A percentile compares a stretch with the other conserved stretches of the same genome.
Evolutionary conservation across 2,888 invertebrate genomes (phyloP).

Genomic region (Iphiclides podalirius): DNA sequence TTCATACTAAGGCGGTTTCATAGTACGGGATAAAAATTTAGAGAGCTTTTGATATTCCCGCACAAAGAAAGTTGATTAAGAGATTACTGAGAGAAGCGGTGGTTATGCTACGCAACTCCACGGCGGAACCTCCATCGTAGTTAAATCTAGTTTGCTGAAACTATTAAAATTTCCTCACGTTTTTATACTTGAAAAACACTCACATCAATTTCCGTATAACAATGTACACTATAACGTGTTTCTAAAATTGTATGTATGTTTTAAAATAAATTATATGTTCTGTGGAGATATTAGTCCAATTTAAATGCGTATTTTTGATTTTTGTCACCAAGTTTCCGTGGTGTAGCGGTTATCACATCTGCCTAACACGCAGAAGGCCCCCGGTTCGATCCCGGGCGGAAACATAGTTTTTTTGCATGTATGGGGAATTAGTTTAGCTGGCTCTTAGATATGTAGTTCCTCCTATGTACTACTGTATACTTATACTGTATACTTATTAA

Average conservation of each 20-base stretch:
- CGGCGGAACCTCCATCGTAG: conserved; percentile 11
- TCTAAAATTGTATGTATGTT: no score
- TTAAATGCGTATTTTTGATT: no score
- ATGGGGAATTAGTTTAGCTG: no score
- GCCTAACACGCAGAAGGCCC: conserved; percentile 95
- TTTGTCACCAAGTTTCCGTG: conserved; percentile 76
- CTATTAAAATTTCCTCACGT: conserved; percentile 12
- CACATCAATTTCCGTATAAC: no score
- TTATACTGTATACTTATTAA: no score
- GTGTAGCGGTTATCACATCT: conserved; percentile 96
- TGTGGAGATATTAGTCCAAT: no score
- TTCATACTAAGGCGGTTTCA: conserved; percentile 43
- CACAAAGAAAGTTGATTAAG: conserved; percentile 20
- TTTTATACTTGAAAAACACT: no score
- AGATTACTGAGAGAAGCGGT: conserved; percentile 52
- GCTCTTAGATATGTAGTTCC: no score
- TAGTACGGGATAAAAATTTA: conserved; percentile 69
- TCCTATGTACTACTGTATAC: no score
- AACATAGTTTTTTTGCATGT: conserved; percentile 9
- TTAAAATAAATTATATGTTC: no score
- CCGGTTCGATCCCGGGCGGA: conserved; percentile 93
- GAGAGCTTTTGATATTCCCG: conserved; percentile 33
- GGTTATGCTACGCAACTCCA: conserved; percentile 46
- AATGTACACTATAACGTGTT: no score
- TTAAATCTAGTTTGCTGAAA: conserved; percentile 23